Base-by-base conservation (phyloP, 2,113 vertebrate species). In the Thermophis baileyi region DNA sequence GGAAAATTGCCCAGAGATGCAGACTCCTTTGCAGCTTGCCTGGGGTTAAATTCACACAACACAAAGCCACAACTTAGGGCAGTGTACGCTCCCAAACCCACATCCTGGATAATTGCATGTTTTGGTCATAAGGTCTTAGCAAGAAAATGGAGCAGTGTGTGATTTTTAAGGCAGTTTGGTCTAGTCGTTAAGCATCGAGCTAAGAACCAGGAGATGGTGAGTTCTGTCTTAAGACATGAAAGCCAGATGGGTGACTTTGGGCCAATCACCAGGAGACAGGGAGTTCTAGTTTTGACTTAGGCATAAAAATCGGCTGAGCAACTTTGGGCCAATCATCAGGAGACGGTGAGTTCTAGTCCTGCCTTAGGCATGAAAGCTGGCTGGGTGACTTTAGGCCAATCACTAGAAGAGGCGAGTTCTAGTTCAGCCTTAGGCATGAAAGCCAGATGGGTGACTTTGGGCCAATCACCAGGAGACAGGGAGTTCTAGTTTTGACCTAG, bases 281-380 rank as follows among this genome's bases (percentile, higher is more conserved):
- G 57, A 63, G 27, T 63, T 63, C 60, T 63, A 63, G 60, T 63
- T 3, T 10, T 11, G 27, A 1, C 60, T 30, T 63, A 30, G 10
- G 27, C 3, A 12, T 1, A 3, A 30, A 63, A 63, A 10, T 1
- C 3, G 1, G 10, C 3, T 1, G 4, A 11, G 27, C 3, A 1
- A 63, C 11, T 30, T n/a, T 63, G 3, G 27, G 4, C 10, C 60
- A n/a, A 63, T 63, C 11, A n/a, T 3, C n/a, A 63, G 11, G 27
- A 63, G 27, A 63, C n/a, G 11, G 60, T 0, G 60, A 30, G 27
- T 63, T 63, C 60, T 30, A 50, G 54, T 55, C 6, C 22, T 0
- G 22, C 54, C 54, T 57, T 57, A 8, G 54, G 22, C 22, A 57
- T 57, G 6, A 25, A 57, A 57, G 54, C 22, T 5, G 4, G 22